A percentile compares a stretch with the other conserved stretches of the same genome.
Conservation (phyloP, 2,797 vertebrate genomes). For the Liparis tanakae region DNA sequence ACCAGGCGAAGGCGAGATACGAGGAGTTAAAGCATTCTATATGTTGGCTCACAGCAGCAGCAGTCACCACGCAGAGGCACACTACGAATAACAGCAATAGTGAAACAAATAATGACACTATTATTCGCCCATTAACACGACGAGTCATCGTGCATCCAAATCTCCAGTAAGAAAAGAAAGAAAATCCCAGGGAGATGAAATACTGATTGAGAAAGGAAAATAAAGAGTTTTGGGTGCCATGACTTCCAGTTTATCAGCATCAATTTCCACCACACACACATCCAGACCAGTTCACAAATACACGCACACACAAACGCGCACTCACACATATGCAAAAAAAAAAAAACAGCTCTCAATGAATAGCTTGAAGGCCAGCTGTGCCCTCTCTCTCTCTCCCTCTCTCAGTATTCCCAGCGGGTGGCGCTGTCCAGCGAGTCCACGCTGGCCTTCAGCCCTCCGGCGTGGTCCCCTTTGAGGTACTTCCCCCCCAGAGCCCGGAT, state of each 20-base stretch:
- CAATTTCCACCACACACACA: slow-evolving; percentile 41
- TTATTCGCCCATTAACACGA: slow-evolving; percentile 31
- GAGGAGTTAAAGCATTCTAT: slow-evolving; percentile 33
- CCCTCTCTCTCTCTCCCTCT: slow-evolving; percentile 51
- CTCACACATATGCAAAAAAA: slow-evolving; percentile 13
- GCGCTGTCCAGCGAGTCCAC: slow-evolving; percentile 87
- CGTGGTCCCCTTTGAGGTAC: slow-evolving; percentile 96
- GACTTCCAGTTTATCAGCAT: slow-evolving; percentile 51
- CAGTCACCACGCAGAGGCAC: slow-evolving; percentile 56
- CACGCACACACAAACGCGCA: slow-evolving; percentile 23
- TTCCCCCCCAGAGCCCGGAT: slow-evolving; percentile 89
- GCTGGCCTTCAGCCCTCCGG: slow-evolving; percentile 92
- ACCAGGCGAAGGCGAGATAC: slow-evolving; percentile 52
- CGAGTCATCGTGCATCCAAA: slow-evolving; percentile 26
- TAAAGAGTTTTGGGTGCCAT: slow-evolving; percentile 46
- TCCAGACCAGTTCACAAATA: slow-evolving; percentile 52
- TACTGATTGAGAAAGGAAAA: slow-evolving; percentile 10
- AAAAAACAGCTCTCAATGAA: slow-evolving; percentile 43
- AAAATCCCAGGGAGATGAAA: slow-evolving; percentile 38
- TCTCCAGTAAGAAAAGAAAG: slow-evolving; percentile 51
- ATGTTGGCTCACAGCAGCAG: slow-evolving; percentile 54
- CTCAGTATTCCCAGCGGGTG: slow-evolving; percentile 96
- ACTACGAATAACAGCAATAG: slow-evolving; percentile 20
- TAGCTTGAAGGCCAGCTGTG: slow-evolving; percentile 50
- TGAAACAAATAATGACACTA: slow-evolving; percentile 31